These are phyloP conservation scores for Xerus inauris DNA, from an alignment of 2,113 vertebrate species.

Conservation along the genomic window DNA sequence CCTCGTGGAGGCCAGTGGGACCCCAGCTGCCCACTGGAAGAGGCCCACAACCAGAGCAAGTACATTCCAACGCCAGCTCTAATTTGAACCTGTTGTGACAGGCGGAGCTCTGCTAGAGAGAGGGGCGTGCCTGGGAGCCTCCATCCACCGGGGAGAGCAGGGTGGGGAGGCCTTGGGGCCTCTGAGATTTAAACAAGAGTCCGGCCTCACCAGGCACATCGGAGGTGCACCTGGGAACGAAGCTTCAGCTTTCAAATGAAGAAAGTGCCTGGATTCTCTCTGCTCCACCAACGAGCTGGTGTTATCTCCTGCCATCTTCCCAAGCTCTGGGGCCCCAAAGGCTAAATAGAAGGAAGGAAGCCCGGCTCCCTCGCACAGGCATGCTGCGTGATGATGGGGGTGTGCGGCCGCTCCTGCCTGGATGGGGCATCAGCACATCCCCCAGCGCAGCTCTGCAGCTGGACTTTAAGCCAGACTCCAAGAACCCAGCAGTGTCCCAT, in stretches of 20 bases:
- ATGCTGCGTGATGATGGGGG: too few relatives aligned
- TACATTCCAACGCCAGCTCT: neutral
- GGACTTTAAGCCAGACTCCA: too few relatives aligned
- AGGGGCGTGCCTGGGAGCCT: rapidly evolving
- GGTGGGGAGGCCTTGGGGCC: rapidly evolving
- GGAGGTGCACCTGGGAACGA: neutral
- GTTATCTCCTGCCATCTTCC: neutral
- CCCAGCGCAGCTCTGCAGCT: too few relatives aligned
- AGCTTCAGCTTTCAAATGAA: conserved; percentile 69
- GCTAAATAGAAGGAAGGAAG: neutral
- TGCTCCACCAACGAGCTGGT: neutral
- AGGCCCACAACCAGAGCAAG: neutral
- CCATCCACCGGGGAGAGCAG: neutral
- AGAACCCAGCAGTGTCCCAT: too few relatives aligned
- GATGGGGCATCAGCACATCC: too few relatives aligned
- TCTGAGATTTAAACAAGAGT: neutral
- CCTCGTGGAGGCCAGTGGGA: neutral
- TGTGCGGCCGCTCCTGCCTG: too few relatives aligned
- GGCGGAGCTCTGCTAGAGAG: neutral
- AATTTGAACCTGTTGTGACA: neutral
- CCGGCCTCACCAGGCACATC: too few relatives aligned
- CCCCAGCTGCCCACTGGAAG: neutral
- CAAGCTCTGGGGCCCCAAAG: neutral
- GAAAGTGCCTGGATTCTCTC: conserved; percentile 55
- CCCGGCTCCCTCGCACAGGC: rapidly evolving